Evolutionary conservation across 2,113 vertebrate species (phyloP).

Genomic region (Muscicapa adusta): DNA sequence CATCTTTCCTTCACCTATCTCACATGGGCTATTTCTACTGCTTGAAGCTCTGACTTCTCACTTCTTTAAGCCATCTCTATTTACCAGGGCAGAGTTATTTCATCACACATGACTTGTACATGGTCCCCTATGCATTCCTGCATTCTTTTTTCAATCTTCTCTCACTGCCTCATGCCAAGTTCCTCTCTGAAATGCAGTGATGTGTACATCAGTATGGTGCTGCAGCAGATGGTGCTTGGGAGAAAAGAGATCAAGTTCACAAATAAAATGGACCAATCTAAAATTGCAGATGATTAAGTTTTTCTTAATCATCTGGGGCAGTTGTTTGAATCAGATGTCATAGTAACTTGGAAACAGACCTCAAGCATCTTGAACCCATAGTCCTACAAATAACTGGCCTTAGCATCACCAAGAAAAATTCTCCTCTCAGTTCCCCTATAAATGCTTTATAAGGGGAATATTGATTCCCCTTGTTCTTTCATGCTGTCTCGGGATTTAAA

Average conservation of each 20-base stretch:
- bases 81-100: background rate
- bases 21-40: background rate
- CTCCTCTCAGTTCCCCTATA: background rate
- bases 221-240: background rate
- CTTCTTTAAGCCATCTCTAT: background rate
- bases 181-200: background rate
- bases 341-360: background rate
- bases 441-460: background rate
- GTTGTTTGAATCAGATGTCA: background rate
- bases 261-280: background rate
- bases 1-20: background rate
- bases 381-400: background rate
- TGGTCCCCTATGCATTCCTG: background rate
- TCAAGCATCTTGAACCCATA: background rate
- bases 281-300: background rate
- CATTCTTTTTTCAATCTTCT: background rate
- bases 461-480: background rate
- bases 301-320: background rate
- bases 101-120: fast-evolving
- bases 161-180: background rate
- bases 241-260: background rate
- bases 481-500: background rate
- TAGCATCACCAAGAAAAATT: background rate
- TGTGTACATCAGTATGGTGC: background rate
- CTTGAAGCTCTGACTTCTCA: background rate